Evolutionary conservation across 1,140 invertebrate species (phyloP).

Genomic region (Physella acuta): DNA sequence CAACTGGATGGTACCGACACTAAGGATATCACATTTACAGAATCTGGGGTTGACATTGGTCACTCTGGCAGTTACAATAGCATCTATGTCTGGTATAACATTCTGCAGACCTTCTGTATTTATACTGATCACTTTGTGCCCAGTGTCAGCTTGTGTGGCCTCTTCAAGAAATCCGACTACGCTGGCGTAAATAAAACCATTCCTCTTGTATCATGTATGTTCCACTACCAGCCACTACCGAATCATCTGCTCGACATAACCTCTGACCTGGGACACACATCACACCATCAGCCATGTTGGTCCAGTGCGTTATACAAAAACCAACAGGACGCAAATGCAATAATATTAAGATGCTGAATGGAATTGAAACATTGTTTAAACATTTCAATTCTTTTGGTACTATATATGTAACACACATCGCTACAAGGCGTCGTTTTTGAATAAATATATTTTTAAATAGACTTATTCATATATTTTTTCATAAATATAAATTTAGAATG

Average conservation of each 20-base stretch:
- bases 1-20: slow-evolving; percentile 76
- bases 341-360: too few species aligned
- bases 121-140: not conserved
- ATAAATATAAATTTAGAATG: too few species aligned
- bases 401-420: too few species aligned
- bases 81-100: not conserved
- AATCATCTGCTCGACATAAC: slow-evolving; percentile 40
- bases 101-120: not conserved
- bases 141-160: not conserved
- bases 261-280: slow-evolving; percentile 42
- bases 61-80: not conserved
- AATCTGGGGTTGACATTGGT: slow-evolving; percentile 77
- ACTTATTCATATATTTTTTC: too few species aligned
- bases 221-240: slow-evolving; percentile 60
- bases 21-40: slow-evolving; percentile 81
- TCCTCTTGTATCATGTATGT: slow-evolving; percentile 80
- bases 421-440: too few species aligned
- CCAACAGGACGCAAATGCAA: too few species aligned
- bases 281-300: too few species aligned
- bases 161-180: slow-evolving; percentile 66
- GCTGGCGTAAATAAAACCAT: slow-evolving; percentile 83
- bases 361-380: too few species aligned
- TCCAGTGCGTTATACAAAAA: too few species aligned
- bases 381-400: too few species aligned
- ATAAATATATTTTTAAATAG: too few species aligned